Evolutionary conservation across 2,888 invertebrate genomes (phyloP).

Genomic region (Athalia rosae): DNA sequence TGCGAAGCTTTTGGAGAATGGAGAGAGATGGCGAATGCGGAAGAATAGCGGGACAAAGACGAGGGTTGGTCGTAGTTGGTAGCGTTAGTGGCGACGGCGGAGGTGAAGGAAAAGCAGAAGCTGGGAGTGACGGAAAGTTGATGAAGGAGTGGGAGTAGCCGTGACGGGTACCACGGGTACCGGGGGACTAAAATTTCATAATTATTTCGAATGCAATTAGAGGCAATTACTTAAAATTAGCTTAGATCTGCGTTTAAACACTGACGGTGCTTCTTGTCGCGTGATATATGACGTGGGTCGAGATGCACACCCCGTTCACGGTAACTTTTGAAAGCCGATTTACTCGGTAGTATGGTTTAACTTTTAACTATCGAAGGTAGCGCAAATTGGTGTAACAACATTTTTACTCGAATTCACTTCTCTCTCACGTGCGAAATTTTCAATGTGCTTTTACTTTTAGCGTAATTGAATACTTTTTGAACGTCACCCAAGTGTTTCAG

Average conservation of each 20-base stretch:
- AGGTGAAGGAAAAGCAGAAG: neutral
- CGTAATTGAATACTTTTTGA: too few relatives aligned
- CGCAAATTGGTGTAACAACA: too few relatives aligned
- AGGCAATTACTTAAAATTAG: slow-evolving; percentile 48
- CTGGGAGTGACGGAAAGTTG: slow-evolving; percentile 37
- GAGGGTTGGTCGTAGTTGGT: neutral
- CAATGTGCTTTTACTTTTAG: too few relatives aligned
- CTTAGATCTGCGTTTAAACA: slow-evolving; percentile 44
- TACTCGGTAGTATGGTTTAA: neutral
- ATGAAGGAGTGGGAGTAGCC: slow-evolving; percentile 4
- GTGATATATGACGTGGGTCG: slow-evolving; percentile 37
- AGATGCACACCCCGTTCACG: slow-evolving; percentile 1
- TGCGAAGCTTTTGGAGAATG: slow-evolving; percentile 4
- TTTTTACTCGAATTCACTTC: too few relatives aligned
- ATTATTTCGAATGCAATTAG: slow-evolving; percentile 48
- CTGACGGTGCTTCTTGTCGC: slow-evolving; percentile 34
- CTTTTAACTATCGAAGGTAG: too few relatives aligned
- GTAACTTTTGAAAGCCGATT: slow-evolving; percentile 5
- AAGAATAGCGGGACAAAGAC: slow-evolving; percentile 31
- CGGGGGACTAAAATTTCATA: slow-evolving; percentile 42
- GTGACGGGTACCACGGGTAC: slow-evolving; percentile 3
- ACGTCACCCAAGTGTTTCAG: too few relatives aligned
- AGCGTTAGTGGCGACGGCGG: neutral
- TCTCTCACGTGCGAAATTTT: too few relatives aligned
- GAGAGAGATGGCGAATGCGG: slow-evolving; percentile 19